Evolutionary conservation across 2,113 vertebrate species (phyloP).

Genomic region (Aptenodytes patagonicus): DNA sequence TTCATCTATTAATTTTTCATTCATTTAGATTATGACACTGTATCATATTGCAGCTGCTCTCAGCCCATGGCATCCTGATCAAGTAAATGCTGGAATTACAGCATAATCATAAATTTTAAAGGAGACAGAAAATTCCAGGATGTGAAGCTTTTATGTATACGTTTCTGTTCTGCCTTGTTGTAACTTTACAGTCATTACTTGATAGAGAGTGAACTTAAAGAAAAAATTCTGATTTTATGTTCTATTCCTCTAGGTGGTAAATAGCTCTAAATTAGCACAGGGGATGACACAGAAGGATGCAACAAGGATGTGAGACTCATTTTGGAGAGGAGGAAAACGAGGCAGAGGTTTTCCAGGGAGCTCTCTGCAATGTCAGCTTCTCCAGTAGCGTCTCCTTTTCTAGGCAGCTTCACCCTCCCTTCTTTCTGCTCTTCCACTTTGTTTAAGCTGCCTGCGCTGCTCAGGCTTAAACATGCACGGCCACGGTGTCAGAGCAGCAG

Average conservation of each 20-base stretch:
- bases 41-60: neutral
- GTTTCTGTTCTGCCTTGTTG: neutral
- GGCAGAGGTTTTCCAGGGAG: neutral
- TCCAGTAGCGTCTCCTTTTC: neutral
- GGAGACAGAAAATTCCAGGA: neutral
- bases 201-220: neutral
- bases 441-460: neutral
- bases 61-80: neutral
- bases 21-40: neutral
- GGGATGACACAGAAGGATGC: neutral
- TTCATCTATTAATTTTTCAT: neutral
- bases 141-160: neutral
- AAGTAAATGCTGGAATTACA: neutral
- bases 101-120: neutral
- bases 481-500: neutral
- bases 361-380: neutral
- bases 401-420: neutral
- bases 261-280: neutral
- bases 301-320: neutral
- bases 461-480: rapidly evolving
- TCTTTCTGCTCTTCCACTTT: rapidly evolving
- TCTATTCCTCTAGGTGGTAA: neutral
- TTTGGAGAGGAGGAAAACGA: neutral
- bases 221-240: neutral
- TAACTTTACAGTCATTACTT: neutral